A percentile compares a stretch with the other conserved stretches of the same genome.
These are phyloP conservation scores for Drosophila dunni DNA, from an alignment of 1,140 invertebrate genomes.

Conservation along the genomic window DNA sequence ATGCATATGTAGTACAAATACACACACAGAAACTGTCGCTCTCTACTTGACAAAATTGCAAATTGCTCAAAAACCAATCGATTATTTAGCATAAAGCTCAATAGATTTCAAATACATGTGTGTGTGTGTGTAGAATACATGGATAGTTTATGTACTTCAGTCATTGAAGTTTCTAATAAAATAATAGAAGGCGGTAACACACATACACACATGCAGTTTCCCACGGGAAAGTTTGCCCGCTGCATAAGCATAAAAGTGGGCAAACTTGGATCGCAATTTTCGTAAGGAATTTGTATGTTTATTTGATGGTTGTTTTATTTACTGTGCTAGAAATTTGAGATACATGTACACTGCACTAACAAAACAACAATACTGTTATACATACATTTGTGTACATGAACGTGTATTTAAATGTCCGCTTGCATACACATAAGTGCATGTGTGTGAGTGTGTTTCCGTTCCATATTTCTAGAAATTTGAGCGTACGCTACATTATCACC, in stretches of 20 bases:
- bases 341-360: not conserved
- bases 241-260: not conserved
- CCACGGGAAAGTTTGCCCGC: not conserved
- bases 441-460: conserved; percentile 30
- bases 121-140: not conserved
- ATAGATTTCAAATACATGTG: conserved; percentile 52
- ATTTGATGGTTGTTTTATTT: not conserved
- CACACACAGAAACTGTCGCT: conserved; percentile 18
- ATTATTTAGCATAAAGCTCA: conserved; percentile 17
- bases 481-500: conserved; percentile 32
- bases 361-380: conserved; percentile 7
- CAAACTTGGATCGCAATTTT: not conserved
- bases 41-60: conserved; percentile 12
- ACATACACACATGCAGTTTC: too few relatives aligned
- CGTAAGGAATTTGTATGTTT: not conserved
- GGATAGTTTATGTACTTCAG: too few relatives aligned
- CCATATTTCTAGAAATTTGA: conserved; percentile 41
- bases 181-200: too few relatives aligned
- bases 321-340: not conserved
- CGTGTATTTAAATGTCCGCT: not conserved
- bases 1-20: not conserved
- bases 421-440: not conserved
- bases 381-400: conserved; percentile 15
- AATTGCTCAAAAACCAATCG: conserved; percentile 21
- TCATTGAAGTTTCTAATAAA: too few relatives aligned